Evolutionary conservation across 2,113 vertebrate species (phyloP).

Genomic region (Microtus richardsoni): DNA sequence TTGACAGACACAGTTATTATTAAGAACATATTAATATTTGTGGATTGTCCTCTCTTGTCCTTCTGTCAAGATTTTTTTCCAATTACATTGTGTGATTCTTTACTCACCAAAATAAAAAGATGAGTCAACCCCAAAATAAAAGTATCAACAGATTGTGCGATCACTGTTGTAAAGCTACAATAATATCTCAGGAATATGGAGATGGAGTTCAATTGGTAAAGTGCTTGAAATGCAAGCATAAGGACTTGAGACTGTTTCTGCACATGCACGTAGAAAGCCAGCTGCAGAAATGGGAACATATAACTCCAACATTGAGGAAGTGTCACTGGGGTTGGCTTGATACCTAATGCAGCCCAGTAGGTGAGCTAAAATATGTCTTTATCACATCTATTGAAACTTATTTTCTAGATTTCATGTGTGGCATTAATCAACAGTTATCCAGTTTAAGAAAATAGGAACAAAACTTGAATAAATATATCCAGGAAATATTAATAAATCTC

Average conservation of each 20-base stretch:
- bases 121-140: neutral
- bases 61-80: neutral
- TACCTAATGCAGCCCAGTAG: neutral
- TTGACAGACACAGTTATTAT: neutral
- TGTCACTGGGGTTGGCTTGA: neutral
- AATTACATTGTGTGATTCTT: neutral
- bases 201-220: neutral
- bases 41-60: neutral
- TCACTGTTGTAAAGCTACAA: conserved; percentile 15
- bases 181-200: conserved; percentile 43
- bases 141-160: neutral
- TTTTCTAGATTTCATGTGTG: neutral
- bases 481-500: neutral
- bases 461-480: neutral
- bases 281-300: neutral
- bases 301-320: neutral
- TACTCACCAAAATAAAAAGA: neutral
- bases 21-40: neutral
- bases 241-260: neutral
- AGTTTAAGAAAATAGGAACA: neutral
- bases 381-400: neutral
- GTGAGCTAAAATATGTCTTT: neutral
- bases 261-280: neutral
- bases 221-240: neutral
- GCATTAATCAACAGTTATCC: conserved; percentile 20